phyloP scores from a whole-genome alignment of 2,888 invertebrate species.

The Drosophila heteroneura region DNA sequence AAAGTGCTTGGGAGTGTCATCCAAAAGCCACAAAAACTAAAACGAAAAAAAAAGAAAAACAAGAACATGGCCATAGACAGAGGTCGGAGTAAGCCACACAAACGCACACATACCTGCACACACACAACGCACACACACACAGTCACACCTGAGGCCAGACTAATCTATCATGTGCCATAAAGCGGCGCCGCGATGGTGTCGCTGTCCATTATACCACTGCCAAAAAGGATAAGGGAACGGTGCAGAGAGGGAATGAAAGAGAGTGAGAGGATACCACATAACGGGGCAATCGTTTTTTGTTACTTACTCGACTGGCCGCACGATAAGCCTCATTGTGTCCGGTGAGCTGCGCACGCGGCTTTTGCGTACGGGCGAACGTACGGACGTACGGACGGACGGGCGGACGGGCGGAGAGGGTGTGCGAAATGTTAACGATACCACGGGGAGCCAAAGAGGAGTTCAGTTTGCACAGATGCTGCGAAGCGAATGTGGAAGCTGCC shows the following conservation, averaged over 20 bases:
- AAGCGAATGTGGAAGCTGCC: constrained; percentile 23
- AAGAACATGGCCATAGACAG: constrained; percentile 31
- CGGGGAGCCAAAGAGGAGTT: constrained; percentile 48
- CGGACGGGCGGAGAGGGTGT: constrained; percentile 20
- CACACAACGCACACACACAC: constrained; percentile 34
- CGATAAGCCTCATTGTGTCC: constrained; percentile 78
- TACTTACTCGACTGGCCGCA: constrained; percentile 44
- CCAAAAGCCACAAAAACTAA: constrained; percentile 31
- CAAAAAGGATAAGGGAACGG: constrained; percentile 1
- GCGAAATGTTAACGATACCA: constrained; percentile 74
- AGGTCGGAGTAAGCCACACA: constrained; percentile 41
- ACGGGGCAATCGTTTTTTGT: constrained; percentile 19
- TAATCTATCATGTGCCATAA: constrained; percentile 82
- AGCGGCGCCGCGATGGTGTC: constrained; percentile 59
- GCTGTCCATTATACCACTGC: constrained; percentile 43
- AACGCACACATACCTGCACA: constrained; percentile 72
- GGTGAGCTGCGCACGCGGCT: constrained; percentile 80
- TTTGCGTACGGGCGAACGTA: constrained; percentile 54
- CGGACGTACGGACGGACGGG: no score
- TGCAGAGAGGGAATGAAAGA: not conserved
- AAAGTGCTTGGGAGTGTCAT: constrained; percentile 12
- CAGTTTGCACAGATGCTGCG: constrained; percentile 42
- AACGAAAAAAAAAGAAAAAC: not conserved
- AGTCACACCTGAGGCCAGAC: constrained; percentile 74
- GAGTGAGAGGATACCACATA: constrained; percentile 1